Evolutionary conservation across 2,888 invertebrate species (phyloP).

Genomic region (Lepidocyrtoides sp.): DNA sequence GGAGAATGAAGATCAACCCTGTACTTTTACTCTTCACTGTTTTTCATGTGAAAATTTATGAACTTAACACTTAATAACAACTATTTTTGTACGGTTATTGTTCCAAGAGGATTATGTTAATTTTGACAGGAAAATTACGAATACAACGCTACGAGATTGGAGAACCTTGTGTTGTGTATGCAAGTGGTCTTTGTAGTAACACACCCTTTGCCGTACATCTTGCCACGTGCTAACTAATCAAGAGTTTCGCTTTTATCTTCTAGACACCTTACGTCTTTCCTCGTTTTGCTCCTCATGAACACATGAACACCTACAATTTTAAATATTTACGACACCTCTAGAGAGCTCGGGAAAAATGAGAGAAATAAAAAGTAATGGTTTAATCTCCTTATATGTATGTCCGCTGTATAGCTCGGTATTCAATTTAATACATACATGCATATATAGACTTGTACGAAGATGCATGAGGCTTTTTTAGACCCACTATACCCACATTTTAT

Average conservation of each 20-base stretch:
- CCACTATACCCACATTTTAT: constrained; percentile 13
- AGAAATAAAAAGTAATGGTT: constrained; percentile 39
- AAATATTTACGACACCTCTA: constrained; percentile 22
- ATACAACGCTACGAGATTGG: not conserved
- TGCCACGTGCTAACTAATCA: constrained; percentile 72
- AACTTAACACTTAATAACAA: constrained; percentile 64
- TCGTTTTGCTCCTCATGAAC: constrained; percentile 3
- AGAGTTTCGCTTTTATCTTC: constrained; percentile 34
- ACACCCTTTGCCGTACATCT: not conserved
- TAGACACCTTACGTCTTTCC: constrained; percentile 1
- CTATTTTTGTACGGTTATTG: constrained; percentile 56
- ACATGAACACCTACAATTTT: constrained; percentile 19
- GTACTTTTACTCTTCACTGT: not conserved
- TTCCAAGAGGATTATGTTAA: constrained; percentile 57
- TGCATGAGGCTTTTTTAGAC: not conserved
- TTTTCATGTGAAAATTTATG: constrained; percentile 13
- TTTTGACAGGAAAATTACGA: constrained; percentile 34
- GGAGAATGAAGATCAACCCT: constrained; percentile 40
- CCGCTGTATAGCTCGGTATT: no score
- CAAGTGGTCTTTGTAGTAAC: no score
- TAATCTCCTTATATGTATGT: constrained; percentile 36
- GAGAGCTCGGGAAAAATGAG: constrained; percentile 23
- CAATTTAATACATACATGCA: not conserved
- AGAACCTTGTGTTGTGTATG: not conserved
- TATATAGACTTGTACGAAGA: not conserved